Base-by-base conservation (phyloP, 2,113 vertebrate genomes). In the Donacobius atricapilla region DNA sequence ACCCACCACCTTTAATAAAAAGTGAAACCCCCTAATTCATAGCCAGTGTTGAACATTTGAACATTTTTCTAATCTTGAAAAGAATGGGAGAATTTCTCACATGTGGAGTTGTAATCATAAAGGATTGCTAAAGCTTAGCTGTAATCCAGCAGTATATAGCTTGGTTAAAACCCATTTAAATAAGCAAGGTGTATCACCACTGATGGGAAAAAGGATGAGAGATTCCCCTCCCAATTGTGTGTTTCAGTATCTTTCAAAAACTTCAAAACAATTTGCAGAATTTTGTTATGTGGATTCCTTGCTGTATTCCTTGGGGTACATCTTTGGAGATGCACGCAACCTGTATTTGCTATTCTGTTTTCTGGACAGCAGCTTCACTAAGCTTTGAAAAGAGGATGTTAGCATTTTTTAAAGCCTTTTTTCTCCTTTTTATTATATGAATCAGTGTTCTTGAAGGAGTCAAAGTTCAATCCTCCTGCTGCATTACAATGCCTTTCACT, bases 401-500 rank as follows among this genome's bases (percentile, higher is more conserved):
- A 95, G 97, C 97, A 96, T 98, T 98, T 98, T 98, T 97, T 96
- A 96, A 97, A 98, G 94, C 73, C 93, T 95, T 91, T 97, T 94
- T 97, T 65, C 88, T 66, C 65, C 73, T 83, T 97, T 97, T 97
- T 96, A 96, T 96, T 97, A 82, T 97, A 97, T 94, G 97, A 98
- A 98, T 98, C 97, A 97, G 54, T 98, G 97, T 98, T 97, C 96
- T 96, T 97, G 87, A 97, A 91, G 61, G 83, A 97, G 98, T 97
- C 98, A 98, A 97, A 98, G 97, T 96, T 98, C 97, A 97, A 18
- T 92, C 94, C 96, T 98, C 83, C 81, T 96, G 95, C 96, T 98
- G 98, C 97, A 98, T 98, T 97, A 98, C 96, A 98, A 97, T 97
- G 93, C 95, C 95, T 96, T 98, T 96, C 97, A 96, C 94, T 69